Percentiles rank a stretch among this genome's conserved stretches.
These are phyloP conservation scores for Keiferia lycopersicella DNA, from an alignment of 2,888 invertebrate genomes.

Conservation along the genomic window DNA sequence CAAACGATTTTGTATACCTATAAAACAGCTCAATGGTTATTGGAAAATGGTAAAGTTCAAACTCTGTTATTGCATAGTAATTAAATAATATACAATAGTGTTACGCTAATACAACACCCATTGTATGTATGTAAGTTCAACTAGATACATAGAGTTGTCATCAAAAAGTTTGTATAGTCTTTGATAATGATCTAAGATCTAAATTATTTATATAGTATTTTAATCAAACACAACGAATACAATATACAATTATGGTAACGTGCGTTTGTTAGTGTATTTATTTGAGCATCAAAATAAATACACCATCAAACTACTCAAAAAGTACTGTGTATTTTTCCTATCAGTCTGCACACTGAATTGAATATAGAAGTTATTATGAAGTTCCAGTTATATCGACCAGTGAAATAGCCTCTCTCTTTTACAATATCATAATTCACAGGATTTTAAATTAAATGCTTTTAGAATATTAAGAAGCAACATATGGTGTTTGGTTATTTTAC, in stretches of 20 bases:
- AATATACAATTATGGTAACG: background rate
- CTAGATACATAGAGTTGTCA: constrained; percentile 29
- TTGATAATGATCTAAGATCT: background rate
- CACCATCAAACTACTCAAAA: background rate
- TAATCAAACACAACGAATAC: constrained; percentile 18
- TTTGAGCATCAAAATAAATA: background rate
- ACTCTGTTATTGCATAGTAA: constrained; percentile 54
- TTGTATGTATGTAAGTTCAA: constrained; percentile 26
- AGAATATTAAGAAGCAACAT: background rate
- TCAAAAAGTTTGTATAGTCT: constrained; percentile 15
- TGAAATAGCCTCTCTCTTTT: background rate
- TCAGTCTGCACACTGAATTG: background rate
- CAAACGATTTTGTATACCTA: constrained; percentile 66
- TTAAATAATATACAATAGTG: constrained; percentile 38
- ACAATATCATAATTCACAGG: background rate
- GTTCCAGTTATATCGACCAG: background rate
- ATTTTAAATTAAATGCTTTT: background rate
- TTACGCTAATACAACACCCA: constrained; percentile 28
- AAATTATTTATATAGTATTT: background rate
- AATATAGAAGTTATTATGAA: background rate
- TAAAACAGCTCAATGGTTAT: constrained; percentile 62
- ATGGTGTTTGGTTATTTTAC: constrained; percentile 10
- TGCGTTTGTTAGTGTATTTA: background rate
- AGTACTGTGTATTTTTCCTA: background rate
- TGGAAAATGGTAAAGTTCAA: constrained; percentile 48